Percentiles rank a stretch among this genome's conserved stretches.
Conservation (phyloP, 2,888 invertebrate species). For the Encarsia formosa region DNA sequence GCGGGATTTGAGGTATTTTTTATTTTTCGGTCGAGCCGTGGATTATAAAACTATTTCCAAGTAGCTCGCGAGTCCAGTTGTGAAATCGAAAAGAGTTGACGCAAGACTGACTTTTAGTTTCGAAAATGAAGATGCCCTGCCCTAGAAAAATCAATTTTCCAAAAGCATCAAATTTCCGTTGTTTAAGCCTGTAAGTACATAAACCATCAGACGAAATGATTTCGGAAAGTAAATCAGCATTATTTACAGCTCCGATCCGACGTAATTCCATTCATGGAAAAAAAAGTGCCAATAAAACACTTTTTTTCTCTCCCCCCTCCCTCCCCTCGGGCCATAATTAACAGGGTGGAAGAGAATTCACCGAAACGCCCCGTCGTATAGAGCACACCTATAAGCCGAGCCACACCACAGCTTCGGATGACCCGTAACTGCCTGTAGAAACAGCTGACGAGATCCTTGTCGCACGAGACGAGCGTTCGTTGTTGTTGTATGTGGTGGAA, state of each 20-base stretch:
- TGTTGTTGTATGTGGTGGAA: too few species aligned
- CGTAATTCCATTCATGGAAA: slow-evolving; percentile 27
- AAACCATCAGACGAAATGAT: slow-evolving; percentile 23
- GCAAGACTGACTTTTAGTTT: too few species aligned
- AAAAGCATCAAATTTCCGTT: too few species aligned
- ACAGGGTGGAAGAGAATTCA: slow-evolving; percentile 27
- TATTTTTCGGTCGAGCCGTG: too few species aligned
- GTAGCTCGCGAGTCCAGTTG: too few species aligned
- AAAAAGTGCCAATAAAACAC: slow-evolving; percentile 27
- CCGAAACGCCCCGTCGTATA: slow-evolving; percentile 16
- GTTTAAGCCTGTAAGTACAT: slow-evolving; percentile 11
- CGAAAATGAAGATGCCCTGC: too few species aligned
- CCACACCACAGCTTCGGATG: neutral
- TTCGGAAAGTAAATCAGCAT: slow-evolving; percentile 26
- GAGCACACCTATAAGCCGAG: neutral
- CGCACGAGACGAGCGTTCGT: too few species aligned
- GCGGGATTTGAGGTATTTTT: too few species aligned
- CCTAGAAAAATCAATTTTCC: too few species aligned
- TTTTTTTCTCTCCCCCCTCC: slow-evolving; percentile 21
- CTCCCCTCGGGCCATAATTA: slow-evolving; percentile 23
- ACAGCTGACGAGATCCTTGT: slow-evolving; percentile 21
- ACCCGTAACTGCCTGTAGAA: slow-evolving; percentile 16
- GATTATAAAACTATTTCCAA: too few species aligned
- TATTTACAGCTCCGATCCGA: slow-evolving; percentile 26
- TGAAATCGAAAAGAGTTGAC: too few species aligned